A percentile compares a stretch with the other conserved stretches of the same genome.
Evolutionary conservation across 23 tunicate species (phyloP).

Genomic region (Styela clava): DNA sequence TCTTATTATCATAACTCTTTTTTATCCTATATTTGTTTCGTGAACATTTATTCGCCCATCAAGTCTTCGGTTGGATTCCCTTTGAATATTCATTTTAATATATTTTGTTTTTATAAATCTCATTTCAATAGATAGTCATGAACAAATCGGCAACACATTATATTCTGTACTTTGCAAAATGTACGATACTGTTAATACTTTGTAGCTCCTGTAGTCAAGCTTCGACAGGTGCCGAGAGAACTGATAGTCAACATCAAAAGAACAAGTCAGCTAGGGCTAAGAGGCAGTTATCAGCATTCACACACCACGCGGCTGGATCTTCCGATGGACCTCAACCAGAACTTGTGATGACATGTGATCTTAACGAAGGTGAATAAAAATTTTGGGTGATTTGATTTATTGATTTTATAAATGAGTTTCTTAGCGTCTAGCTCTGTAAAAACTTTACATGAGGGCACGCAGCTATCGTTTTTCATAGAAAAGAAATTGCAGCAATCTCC

Average conservation of each 20-base stretch:
- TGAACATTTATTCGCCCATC: too few relatives aligned
- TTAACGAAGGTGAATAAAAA: constrained; percentile 16
- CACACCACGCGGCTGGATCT: background rate
- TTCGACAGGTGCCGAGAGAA: background rate
- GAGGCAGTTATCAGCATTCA: constrained; percentile 5
- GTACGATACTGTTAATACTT: background rate
- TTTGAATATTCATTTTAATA: too few relatives aligned
- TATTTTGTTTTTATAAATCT: too few relatives aligned
- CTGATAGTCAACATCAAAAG: background rate
- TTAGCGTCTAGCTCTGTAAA: too few relatives aligned
- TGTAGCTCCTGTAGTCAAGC: background rate
- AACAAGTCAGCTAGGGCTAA: background rate
- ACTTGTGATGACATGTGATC: constrained; percentile 15
- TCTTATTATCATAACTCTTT: too few relatives aligned
- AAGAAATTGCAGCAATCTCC: too few relatives aligned
- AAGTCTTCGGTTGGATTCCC: too few relatives aligned
- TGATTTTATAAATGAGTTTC: background rate
- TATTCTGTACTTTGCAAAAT: background rate
- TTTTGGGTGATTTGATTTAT: background rate
- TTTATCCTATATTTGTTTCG: too few relatives aligned
- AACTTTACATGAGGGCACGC: too few relatives aligned
- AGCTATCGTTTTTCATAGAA: too few relatives aligned
- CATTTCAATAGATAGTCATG: too few relatives aligned
- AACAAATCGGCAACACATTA: background rate
- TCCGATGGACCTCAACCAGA: background rate